phyloP scores from a whole-genome alignment of 2,797 vertebrate species.

The Urocyon cinereoargenteus region DNA sequence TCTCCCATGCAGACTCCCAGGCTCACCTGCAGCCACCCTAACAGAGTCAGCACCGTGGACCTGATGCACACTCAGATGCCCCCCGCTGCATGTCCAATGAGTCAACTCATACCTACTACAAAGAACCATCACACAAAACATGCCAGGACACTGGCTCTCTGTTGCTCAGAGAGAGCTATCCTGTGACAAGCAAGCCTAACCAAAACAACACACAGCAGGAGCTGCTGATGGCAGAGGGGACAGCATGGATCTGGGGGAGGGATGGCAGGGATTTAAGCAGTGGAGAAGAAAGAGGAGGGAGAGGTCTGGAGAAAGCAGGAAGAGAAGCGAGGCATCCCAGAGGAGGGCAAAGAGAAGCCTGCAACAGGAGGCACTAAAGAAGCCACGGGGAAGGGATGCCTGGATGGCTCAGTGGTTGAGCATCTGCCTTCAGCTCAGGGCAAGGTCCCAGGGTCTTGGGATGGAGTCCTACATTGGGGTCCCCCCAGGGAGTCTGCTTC shows the following conservation, averaged over 20 bases:
- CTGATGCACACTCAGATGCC: no score
- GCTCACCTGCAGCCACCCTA: no score
- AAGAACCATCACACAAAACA: neutral
- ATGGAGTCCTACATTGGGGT: no score
- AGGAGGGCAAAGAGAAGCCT: no score
- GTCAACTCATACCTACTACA: neutral
- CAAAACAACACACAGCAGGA: neutral
- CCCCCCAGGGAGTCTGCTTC: no score
- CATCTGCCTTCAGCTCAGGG: no score
- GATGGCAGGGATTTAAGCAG: neutral
- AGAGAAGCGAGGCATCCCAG: neutral
- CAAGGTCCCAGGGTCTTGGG: no score
- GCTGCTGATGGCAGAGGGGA: neutral
- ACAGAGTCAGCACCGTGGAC: accelerated
- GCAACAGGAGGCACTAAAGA: neutral
- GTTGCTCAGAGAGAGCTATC: neutral
- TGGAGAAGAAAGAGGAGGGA: neutral
- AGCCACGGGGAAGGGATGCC: no score
- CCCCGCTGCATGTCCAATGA: neutral
- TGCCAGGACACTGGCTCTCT: neutral
- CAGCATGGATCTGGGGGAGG: neutral
- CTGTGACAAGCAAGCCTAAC: neutral
- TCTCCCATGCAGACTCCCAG: neutral
- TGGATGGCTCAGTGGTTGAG: no score
- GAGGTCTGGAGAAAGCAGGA: neutral